Conservation (phyloP, 2,888 invertebrate species). For the Chrysolina americana region DNA sequence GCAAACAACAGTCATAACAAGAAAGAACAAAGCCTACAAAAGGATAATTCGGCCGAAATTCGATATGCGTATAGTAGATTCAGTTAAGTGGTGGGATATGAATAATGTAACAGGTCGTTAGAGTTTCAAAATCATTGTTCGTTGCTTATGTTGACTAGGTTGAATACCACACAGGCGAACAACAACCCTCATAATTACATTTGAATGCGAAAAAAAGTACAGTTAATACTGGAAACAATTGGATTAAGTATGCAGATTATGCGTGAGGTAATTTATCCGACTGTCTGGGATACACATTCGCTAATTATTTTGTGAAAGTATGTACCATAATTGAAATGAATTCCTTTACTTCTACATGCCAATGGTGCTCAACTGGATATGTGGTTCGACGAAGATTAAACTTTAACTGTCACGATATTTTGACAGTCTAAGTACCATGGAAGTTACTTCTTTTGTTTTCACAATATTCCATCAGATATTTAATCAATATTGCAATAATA, state of each 20-base stretch:
- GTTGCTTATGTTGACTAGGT: conserved; percentile 50
- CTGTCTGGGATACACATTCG: not conserved
- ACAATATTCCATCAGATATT: no score
- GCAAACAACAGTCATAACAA: conserved; percentile 45
- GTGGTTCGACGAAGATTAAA: no score
- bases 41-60: conserved; percentile 57
- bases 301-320: not conserved
- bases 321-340: no score
- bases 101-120: conserved; percentile 65
- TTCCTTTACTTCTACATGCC: no score
- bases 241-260: not conserved
- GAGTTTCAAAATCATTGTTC: conserved; percentile 61
- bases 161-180: conserved; percentile 41
- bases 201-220: conserved; percentile 56
- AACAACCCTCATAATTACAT: conserved; percentile 57
- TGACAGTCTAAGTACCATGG: no score
- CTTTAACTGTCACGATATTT: no score
- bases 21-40: conserved; percentile 53
- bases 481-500: no score
- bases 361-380: no score
- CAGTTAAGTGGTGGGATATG: conserved; percentile 63
- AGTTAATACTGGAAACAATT: conserved; percentile 40
- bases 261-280: not conserved
- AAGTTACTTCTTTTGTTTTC: no score
- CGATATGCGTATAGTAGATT: conserved; percentile 61